A percentile compares a stretch with the other conserved stretches of the same genome.
phyloP scores from a whole-genome alignment of 2,797 vertebrate species.

The Anniella stebbinsi region DNA sequence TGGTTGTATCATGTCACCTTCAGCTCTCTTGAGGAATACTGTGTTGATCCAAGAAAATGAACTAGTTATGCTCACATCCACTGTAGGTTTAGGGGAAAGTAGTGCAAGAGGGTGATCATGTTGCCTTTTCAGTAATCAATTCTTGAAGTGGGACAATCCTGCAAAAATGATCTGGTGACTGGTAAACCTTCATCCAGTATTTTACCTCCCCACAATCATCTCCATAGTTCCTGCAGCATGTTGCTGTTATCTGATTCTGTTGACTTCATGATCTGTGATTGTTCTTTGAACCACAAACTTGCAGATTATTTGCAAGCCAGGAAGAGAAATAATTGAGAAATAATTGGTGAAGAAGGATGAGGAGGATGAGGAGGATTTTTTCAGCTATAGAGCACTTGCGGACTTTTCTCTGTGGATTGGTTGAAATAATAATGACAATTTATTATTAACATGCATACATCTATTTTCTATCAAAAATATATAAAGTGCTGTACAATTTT shows the following conservation, averaged over 20 bases:
- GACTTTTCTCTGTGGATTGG: neutral
- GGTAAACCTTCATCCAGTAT: neutral
- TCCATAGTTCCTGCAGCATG: neutral
- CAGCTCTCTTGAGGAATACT: neutral
- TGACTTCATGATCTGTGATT: neutral
- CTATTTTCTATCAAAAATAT: neutral
- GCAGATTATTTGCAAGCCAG: constrained; percentile 30
- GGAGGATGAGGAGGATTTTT: neutral
- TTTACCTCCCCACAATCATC: neutral
- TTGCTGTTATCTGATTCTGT: neutral
- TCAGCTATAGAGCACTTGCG: constrained; percentile 1
- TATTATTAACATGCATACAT: neutral
- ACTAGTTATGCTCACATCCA: neutral
- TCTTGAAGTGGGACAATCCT: neutral
- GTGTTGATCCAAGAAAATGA: neutral
- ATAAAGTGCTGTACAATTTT: neutral
- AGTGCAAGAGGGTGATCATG: neutral
- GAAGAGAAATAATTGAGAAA: constrained; percentile 19
- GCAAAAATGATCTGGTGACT: neutral
- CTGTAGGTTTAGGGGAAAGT: neutral
- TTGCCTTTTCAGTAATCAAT: neutral
- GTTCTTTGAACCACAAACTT: constrained; percentile 19
- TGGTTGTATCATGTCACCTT: neutral
- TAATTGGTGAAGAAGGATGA: too few relatives aligned
- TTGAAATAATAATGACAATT: neutral